These are phyloP conservation scores for Perca flavescens DNA, from an alignment of 2,113 vertebrate species.

Conservation along the genomic window DNA sequence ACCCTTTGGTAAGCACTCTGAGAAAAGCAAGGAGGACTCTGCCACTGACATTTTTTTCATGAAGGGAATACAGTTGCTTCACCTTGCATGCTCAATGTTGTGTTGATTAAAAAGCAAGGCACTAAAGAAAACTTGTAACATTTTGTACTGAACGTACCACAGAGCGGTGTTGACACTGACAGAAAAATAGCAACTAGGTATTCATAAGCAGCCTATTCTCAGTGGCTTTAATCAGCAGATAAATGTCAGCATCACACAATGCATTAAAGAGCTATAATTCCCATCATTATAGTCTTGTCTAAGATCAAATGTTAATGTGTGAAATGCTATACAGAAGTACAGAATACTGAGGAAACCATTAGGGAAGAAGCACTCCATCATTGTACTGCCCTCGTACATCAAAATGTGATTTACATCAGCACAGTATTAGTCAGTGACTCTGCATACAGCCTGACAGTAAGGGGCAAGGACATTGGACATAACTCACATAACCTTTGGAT, in stretches of 20 bases:
- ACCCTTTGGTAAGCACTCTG: neutral
- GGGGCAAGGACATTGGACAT: conserved; percentile 12
- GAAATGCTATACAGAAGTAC: conserved; percentile 8
- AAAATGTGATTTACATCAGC: conserved; percentile 26
- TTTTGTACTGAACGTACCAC: conserved; percentile 35
- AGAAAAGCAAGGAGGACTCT: neutral
- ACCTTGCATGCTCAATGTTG: conserved; percentile 12
- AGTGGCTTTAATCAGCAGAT: conserved; percentile 55
- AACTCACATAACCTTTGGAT: conserved; percentile 57
- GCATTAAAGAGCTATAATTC: conserved; percentile 44
- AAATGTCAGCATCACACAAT: conserved; percentile 50
- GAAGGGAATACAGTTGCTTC: neutral
- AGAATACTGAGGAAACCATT: conserved; percentile 24
- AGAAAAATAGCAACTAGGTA: conserved; percentile 49
- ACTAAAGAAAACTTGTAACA: conserved; percentile 13
- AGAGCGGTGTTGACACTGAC: neutral
- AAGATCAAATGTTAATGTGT: conserved; percentile 31
- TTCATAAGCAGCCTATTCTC: conserved; percentile 46
- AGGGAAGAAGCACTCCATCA: conserved; percentile 12
- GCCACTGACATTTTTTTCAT: neutral
- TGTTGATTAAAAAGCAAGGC: neutral
- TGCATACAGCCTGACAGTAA: conserved; percentile 16
- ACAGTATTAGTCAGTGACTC: conserved; percentile 28
- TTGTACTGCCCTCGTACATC: neutral
- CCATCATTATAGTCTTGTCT: conserved; percentile 19